A percentile compares a stretch with the other conserved stretches of the same genome.
Evolutionary conservation across 2,888 invertebrate species (phyloP).

Genomic region (Cancer borealis): DNA sequence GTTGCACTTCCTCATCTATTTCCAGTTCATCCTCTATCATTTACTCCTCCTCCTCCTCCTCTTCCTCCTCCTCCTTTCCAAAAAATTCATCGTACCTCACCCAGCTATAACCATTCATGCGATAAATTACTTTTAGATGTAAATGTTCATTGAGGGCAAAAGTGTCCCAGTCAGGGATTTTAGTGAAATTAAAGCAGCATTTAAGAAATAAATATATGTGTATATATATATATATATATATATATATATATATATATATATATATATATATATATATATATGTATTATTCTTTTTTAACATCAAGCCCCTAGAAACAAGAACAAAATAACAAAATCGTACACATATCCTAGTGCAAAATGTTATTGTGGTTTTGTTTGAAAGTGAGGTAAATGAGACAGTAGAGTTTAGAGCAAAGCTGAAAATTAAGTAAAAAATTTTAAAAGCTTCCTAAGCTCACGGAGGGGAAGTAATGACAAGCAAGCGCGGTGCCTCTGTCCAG

Average conservation of each 20-base stretch:
- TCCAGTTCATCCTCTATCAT: neutral
- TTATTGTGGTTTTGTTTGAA: neutral
- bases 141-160: neutral
- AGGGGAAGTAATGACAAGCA: conserved; percentile 5
- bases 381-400: neutral
- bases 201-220: neutral
- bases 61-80: neutral
- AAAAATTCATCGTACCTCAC: neutral
- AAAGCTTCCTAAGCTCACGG: neutral
- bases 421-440: neutral
- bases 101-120: neutral
- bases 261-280: conserved; percentile 53
- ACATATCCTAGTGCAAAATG: too few relatives aligned
- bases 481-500: conserved; percentile 5
- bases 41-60: neutral
- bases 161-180: neutral
- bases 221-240: conserved; percentile 50
- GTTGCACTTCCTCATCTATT: neutral
- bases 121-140: conserved; percentile 14
- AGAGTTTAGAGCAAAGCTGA: neutral
- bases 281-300: too few relatives aligned
- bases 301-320: neutral
- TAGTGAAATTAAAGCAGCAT: neutral
- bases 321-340: neutral
- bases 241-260: conserved; percentile 49